Conservation (phyloP, 2,888 invertebrate species). For the Caenorhabditis sp. region DNA sequence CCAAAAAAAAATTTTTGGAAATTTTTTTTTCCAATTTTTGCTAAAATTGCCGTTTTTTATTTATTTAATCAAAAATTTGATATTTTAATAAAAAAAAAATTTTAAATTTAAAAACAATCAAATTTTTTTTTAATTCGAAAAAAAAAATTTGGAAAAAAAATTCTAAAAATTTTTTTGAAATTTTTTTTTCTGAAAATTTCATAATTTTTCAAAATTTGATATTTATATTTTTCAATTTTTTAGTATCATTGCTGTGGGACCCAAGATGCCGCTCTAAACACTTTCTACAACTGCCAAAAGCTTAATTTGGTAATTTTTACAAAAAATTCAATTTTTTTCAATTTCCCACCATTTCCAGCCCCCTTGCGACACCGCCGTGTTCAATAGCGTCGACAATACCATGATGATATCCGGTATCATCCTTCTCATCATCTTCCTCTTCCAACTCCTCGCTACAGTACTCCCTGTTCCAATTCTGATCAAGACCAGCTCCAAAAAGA, state of each 20-base stretch:
- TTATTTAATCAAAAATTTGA: no score
- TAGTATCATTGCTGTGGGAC: conserved; percentile 41
- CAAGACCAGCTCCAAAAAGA: not conserved
- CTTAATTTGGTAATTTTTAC: not conserved
- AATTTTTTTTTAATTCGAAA: no score
- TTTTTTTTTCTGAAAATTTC: not conserved
- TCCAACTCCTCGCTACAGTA: conserved; percentile 18
- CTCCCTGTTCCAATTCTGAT: conserved; percentile 34
- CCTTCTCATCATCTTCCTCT: conserved; percentile 23
- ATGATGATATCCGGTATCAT: conserved; percentile 49
- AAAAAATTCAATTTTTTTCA: not conserved
- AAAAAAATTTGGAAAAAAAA: no score
- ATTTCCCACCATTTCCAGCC: conserved; percentile 15
- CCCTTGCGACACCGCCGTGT: conserved; percentile 29
- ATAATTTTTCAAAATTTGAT: not conserved
- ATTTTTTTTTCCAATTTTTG: not conserved
- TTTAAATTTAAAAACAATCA: no score
- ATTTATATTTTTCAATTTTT: not conserved
- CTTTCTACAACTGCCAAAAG: conserved; percentile 10
- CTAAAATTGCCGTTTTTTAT: no score
- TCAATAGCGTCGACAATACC: conserved; percentile 40
- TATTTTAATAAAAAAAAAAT: no score
- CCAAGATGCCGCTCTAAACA: conserved; percentile 15
- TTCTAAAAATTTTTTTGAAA: not conserved
- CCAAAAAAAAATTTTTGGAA: not conserved